Base-by-base conservation (phyloP, 92 coral and sea anemone genomes). In the Heteractis magnifica region DNA sequence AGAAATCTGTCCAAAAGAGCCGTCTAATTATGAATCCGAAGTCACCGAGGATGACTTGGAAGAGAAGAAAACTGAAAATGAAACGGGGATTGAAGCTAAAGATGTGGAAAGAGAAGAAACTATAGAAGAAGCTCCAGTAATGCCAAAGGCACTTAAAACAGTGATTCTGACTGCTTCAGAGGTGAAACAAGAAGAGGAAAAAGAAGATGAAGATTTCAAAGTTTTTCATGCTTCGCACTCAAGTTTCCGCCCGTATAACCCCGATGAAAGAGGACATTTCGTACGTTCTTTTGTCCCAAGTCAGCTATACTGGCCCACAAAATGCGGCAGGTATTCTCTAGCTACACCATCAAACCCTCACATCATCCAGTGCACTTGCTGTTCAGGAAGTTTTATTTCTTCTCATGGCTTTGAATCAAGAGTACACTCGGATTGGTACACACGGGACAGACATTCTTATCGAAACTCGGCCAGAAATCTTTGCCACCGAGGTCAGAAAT, bases 261-360 rank as follows among this genome's bases (percentile, higher is more conserved):
- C 85, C 6, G 56, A 34, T 0, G 76, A 65, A 48, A 72, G 83
- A 16, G 56, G 53, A 48, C 83, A 80, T 13, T 80, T 80, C 48
- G 34, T 80, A 55, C 52, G 75, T 12, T 80, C 83, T 20, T 80
- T 49, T 16, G 75, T 80, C 1, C 83, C 83, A 12, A 80, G 83
- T 16, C 83, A 80, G 18, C 83, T 80, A 1, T 80, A 62, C 49
- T 80, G 83, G 83, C 83, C 83, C 19, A 48, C 83, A 5, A 80
- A 80, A 41, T 80, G 71, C n/a, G 58, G 83, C 41, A 49, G 83
- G 11, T 80, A 56, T 49, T 41, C 71, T 3, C 76, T 52, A 10
- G 49, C 83, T 4, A 6, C 83, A 65, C 59, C 83, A 14, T 20
- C 83, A 3, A 12, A 72, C 7, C 51, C 83, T 53, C 51, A 41